Conservation (phyloP, 2,113 vertebrate species). For the Cettia cetti region DNA sequence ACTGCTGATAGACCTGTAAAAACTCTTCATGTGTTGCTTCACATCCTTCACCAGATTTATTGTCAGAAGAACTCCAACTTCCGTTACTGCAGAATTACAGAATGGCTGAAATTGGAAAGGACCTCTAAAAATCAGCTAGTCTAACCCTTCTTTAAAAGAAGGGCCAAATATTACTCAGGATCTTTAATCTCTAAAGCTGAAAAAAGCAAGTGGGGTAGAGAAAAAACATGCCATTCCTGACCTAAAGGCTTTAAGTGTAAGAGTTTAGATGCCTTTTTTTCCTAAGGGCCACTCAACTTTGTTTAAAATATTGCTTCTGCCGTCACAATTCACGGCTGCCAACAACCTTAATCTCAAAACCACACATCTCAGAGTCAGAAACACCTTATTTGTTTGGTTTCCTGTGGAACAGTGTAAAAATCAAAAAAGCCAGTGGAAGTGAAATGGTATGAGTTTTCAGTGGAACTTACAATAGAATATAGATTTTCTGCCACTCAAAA, state of each 20-base stretch:
- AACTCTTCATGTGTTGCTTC: not conserved
- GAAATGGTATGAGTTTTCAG: not conserved
- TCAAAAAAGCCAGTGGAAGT: not conserved
- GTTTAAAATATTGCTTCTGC: not conserved
- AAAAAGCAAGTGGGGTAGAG: not conserved
- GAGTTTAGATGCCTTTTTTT: not conserved
- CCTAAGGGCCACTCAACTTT: not conserved
- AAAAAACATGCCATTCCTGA: not conserved
- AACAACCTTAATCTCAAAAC: not conserved
- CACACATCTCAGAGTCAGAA: not conserved
- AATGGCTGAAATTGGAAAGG: not conserved
- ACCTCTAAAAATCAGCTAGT: not conserved
- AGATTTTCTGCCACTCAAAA: not conserved
- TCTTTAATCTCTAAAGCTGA: not conserved
- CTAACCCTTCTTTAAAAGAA: not conserved
- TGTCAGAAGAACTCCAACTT: not conserved
- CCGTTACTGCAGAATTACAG: not conserved
- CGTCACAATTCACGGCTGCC: not conserved
- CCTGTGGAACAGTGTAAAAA: not conserved
- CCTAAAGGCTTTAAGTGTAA: not conserved
- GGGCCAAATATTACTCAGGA: not conserved
- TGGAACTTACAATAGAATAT: not conserved
- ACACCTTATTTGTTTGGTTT: not conserved
- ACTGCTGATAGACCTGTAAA: not conserved
- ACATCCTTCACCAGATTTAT: not conserved